Percentiles rank a stretch among this genome's conserved stretches.
Evolutionary conservation across 2,888 invertebrate species (phyloP).

Genomic region (Drosophila kambysellisi): DNA sequence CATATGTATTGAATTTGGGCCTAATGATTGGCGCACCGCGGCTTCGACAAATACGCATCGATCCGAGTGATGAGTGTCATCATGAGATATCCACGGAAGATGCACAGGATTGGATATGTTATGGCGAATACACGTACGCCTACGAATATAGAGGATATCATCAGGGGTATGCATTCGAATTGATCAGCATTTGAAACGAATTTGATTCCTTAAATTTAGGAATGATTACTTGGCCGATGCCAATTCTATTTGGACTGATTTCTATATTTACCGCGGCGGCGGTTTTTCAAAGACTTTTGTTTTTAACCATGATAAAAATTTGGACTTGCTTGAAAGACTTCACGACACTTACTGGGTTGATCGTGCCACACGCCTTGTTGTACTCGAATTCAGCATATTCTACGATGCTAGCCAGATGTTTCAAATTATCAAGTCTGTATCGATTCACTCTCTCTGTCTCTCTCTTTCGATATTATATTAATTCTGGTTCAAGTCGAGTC

Average conservation of each 20-base stretch:
- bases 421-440: slow-evolving; percentile 20
- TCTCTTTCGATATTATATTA: not conserved
- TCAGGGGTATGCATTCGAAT: slow-evolving; percentile 4
- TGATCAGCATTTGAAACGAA: not conserved
- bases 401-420: not conserved
- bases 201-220: not conserved
- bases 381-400: slow-evolving; percentile 22
- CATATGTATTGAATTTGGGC: not conserved
- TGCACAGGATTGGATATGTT: not conserved
- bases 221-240: slow-evolving; percentile 5
- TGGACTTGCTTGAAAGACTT: accelerated
- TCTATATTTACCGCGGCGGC: slow-evolving; percentile 8
- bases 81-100: not conserved
- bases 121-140: not conserved
- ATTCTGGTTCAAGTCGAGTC: not conserved
- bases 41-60: slow-evolving; percentile 37
- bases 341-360: slow-evolving; percentile 17
- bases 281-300: slow-evolving; percentile 14
- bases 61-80: not conserved
- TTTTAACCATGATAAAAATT: accelerated
- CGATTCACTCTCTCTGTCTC: not conserved
- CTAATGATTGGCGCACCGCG: slow-evolving; percentile 28
- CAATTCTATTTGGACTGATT: not conserved
- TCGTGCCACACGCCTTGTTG: slow-evolving; percentile 26
- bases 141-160: not conserved